Evolutionary conservation across 2,113 vertebrate species (phyloP), one percentile per base, ranked within the genome.

Genomic region (Aviceda subcristata): DNA sequence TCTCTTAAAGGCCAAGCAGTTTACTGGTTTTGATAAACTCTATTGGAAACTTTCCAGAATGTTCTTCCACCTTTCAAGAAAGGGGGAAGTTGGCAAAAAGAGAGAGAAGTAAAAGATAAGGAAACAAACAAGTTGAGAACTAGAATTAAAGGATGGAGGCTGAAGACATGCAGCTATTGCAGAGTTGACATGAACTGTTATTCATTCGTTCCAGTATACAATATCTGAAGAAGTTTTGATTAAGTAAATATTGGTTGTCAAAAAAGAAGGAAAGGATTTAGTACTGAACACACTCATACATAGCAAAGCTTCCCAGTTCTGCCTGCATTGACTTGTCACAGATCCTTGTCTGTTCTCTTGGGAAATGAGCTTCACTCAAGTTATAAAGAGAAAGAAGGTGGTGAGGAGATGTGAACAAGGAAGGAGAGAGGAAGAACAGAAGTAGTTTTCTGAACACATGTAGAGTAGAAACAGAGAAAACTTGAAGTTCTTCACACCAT

Each of bases 351-450:
- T 83, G 26, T 41, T 72, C 18, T 27, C 48, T 24, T 39, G 20
- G 23, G 26, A 84, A 94, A 41, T 30, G 2, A 79, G 13, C 21
- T 88, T 62, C 32, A 62, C 1, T 21, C 16, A 67, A 69, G 24
- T 46, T 51, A 94, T 4, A 74, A 39, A 69, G 19, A 32, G 6
- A 73, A 55, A 90, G 26, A 64, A 39, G 15, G 45, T 5, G 7
- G 50, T 32, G 15, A 48, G 8, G 32, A 74, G 23, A 85, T 18
- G 5, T 4, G 18, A 75, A 72, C 6, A 72, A 51, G 14, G 4
- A 15, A 60, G 2, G 9, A 2, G 9, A 46, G 19, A 4, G 0
- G 19, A 77, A 15, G 6, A 67, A 21, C 5, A 38, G 12, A 38
- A 69, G 12, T 8, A 36, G 13, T 34, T 74, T 77, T 87, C 62